These are phyloP conservation scores for Sorex maritimensis DNA, from an alignment of 2,797 vertebrate genomes.

Conservation along the genomic window DNA sequence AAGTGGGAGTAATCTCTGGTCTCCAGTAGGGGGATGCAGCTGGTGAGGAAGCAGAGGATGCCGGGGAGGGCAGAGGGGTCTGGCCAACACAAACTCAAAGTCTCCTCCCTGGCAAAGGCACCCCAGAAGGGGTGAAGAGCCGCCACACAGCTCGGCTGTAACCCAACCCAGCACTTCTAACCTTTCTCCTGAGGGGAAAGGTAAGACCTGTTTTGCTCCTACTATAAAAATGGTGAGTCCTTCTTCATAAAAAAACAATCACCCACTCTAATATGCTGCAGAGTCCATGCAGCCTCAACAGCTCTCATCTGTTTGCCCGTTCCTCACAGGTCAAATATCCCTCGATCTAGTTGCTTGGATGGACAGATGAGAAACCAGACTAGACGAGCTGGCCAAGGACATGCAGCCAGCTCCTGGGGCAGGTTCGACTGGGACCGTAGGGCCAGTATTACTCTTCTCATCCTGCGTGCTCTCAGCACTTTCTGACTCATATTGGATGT, in stretches of 20 bases:
- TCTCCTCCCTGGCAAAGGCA: too few relatives aligned
- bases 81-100: too few relatives aligned
- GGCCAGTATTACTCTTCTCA: not conserved
- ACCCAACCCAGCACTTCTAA: not conserved
- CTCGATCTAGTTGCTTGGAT: not conserved
- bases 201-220: not conserved
- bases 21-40: too few relatives aligned
- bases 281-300: not conserved
- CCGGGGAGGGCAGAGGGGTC: too few relatives aligned
- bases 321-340: not conserved
- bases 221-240: too few relatives aligned
- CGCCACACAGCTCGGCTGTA: too few relatives aligned
- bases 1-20: too few relatives aligned
- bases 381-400: not conserved
- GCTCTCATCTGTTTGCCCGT: not conserved
- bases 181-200: not conserved
- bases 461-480: not conserved
- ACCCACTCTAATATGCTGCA: not conserved
- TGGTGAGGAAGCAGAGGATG: too few relatives aligned
- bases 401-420: fast-evolving
- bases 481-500: not conserved
- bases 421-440: fast-evolving
- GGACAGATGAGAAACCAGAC: not conserved
- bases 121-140: too few relatives aligned
- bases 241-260: not conserved